Evolutionary conservation across 2,113 vertebrate species (phyloP).

Genomic region (Mola mola): DNA sequence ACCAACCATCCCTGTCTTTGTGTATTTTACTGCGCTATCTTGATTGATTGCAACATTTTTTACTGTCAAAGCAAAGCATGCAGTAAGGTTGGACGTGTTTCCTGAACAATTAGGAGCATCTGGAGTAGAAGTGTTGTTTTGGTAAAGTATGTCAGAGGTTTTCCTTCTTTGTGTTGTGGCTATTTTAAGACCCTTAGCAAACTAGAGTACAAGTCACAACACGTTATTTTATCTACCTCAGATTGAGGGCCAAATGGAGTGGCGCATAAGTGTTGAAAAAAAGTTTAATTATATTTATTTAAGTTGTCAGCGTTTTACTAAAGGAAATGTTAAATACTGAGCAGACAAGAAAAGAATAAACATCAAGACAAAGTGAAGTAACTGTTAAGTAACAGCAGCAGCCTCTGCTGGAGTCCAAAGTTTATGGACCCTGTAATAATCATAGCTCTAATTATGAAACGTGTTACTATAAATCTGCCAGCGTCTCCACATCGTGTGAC

Average conservation of each 20-base stretch:
- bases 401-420: constrained; percentile 53
- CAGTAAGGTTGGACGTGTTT: constrained; percentile 55
- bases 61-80: constrained; percentile 66
- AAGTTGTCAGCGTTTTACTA: constrained; percentile 4
- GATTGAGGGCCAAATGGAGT: constrained; percentile 21
- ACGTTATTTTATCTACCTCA: constrained; percentile 50
- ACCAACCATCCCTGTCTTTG: constrained; percentile 43
- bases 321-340: constrained; percentile 24
- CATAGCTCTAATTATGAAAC: constrained; percentile 78
- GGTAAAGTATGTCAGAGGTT: constrained; percentile 34
- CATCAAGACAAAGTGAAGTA: constrained; percentile 41
- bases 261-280: constrained; percentile 14
- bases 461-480: constrained; percentile 77
- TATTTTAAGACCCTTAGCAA: constrained; percentile 39
- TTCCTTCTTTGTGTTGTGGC: constrained; percentile 50
- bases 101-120: constrained; percentile 60
- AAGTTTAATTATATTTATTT: neutral
- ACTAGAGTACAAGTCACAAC: constrained; percentile 9
- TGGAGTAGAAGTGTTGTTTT: constrained; percentile 44
- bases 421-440: constrained; percentile 77
- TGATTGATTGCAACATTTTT: constrained; percentile 73
- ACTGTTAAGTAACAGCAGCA: constrained; percentile 50
- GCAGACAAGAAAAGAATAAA: constrained; percentile 33
- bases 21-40: constrained; percentile 49
- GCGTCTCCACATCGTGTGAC: constrained; percentile 53